phyloP scores from a whole-genome alignment of 2,888 invertebrate species.

The Drosophila meridionalis region DNA sequence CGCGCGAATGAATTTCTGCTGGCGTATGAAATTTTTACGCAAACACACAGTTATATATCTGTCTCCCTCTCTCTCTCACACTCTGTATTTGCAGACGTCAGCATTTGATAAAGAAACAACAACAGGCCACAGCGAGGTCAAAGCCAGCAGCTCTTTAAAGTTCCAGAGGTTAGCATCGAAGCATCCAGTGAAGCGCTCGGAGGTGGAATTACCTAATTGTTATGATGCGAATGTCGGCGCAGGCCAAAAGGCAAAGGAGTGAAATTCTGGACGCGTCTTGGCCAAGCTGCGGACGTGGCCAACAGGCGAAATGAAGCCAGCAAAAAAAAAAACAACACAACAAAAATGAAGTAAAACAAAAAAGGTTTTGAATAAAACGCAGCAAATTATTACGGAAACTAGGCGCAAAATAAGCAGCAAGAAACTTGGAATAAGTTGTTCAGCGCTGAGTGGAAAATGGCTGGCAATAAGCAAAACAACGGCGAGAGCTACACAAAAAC shows the following conservation, averaged over 20 bases:
- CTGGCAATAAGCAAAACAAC: conserved; percentile 38
- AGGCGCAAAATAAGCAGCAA: conserved; percentile 66
- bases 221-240: conserved; percentile 65
- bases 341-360: not conserved
- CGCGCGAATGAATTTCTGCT: conserved; percentile 75
- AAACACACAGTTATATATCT: conserved; percentile 31
- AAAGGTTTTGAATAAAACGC: conserved; percentile 74
- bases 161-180: conserved; percentile 16
- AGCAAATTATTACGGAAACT: conserved; percentile 79
- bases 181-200: not conserved
- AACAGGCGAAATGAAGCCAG: conserved; percentile 42
- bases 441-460: conserved; percentile 31
- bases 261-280: conserved; percentile 46
- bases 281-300: conserved; percentile 40
- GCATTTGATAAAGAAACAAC: conserved; percentile 55
- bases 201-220: conserved; percentile 62
- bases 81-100: conserved; percentile 55
- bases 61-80: no score
- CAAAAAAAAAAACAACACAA: conserved; percentile 14
- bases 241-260: conserved; percentile 18
- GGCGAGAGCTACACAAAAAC: conserved; percentile 2
- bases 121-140: conserved; percentile 8
- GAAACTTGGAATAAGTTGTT: conserved; percentile 29
- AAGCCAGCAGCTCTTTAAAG: conserved; percentile 52
- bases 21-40: conserved; percentile 73